phyloP scores from a whole-genome alignment of 2,888 invertebrate genomes.

The Tuberolachnus salignus region DNA sequence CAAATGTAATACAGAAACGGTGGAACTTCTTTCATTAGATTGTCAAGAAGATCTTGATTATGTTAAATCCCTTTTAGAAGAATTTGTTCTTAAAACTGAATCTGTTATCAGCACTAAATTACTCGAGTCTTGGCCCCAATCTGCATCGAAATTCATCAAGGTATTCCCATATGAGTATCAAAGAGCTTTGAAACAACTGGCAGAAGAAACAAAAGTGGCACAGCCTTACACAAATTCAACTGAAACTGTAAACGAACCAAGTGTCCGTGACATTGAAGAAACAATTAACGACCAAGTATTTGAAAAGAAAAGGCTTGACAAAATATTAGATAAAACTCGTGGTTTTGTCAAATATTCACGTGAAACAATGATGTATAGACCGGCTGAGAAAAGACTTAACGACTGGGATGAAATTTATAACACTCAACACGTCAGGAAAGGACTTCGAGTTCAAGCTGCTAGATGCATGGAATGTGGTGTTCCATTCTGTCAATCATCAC shows the following conservation, averaged over 20 bases:
- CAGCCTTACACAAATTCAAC: conserved; percentile 62
- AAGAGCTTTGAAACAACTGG: conserved; percentile 78
- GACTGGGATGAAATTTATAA: conserved; percentile 99
- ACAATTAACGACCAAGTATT: conserved; percentile 77
- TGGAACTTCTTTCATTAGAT: conserved; percentile 86
- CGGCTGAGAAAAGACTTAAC: conserved; percentile 80
- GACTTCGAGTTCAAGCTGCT: conserved; percentile 88
- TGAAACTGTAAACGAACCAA: conserved; percentile 62
- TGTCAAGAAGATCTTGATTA: conserved; percentile 76
- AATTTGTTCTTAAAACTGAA: conserved; percentile 87
- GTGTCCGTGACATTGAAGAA: conserved; percentile 86
- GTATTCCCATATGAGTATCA: conserved; percentile 98
- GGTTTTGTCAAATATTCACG: conserved; percentile 97
- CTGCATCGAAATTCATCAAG: conserved; percentile 84
- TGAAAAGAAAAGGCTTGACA: conserved; percentile 81
- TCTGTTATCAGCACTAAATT: conserved; percentile 82
- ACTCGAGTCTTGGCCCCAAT: conserved; percentile 78
- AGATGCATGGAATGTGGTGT: conserved; percentile 99
- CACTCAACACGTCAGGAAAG: conserved; percentile 81
- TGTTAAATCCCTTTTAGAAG: conserved; percentile 78
- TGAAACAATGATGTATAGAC: conserved; percentile 84
- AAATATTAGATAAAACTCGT: conserved; percentile 81
- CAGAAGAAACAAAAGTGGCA: conserved; percentile 64
- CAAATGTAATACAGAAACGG: conserved; percentile 93
- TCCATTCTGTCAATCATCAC: conserved; percentile 93